A percentile compares a stretch with the other conserved stretches of the same genome.
Evolutionary conservation across 2,888 invertebrate species (phyloP).

Genomic region (Cantharis nigra): DNA sequence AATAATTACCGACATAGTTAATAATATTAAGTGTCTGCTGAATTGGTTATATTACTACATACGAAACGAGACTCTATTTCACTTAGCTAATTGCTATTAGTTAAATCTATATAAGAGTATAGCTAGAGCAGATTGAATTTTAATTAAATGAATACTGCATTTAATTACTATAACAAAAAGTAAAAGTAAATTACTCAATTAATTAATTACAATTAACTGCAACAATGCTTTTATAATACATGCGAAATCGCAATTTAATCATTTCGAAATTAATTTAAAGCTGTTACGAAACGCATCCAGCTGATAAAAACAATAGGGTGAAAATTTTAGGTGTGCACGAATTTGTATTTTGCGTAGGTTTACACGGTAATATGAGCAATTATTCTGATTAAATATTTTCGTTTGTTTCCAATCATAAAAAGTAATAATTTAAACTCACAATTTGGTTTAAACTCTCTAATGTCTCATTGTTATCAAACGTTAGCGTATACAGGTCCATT

Average conservation of each 20-base stretch:
- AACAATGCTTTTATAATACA: background rate
- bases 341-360: background rate
- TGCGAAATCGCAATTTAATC: background rate
- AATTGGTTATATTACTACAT: background rate
- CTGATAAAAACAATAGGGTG: background rate
- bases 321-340: background rate
- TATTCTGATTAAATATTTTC: background rate
- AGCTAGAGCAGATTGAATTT: background rate
- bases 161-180: background rate
- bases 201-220: background rate
- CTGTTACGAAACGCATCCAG: background rate
- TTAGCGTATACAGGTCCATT: slow-evolving; percentile 82
- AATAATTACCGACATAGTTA: background rate
- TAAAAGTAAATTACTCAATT: background rate
- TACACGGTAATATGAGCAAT: background rate
- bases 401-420: background rate
- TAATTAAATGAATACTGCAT: background rate
- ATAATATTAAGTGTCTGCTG: background rate
- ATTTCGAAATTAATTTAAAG: background rate
- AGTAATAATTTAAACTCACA: slow-evolving; percentile 57
- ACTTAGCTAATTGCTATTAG: background rate
- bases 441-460: slow-evolving; percentile 72
- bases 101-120: background rate
- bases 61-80: background rate
- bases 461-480: slow-evolving; percentile 81